phyloP scores from a whole-genome alignment of 2,113 vertebrate species.

The Nymphicus hollandicus region DNA sequence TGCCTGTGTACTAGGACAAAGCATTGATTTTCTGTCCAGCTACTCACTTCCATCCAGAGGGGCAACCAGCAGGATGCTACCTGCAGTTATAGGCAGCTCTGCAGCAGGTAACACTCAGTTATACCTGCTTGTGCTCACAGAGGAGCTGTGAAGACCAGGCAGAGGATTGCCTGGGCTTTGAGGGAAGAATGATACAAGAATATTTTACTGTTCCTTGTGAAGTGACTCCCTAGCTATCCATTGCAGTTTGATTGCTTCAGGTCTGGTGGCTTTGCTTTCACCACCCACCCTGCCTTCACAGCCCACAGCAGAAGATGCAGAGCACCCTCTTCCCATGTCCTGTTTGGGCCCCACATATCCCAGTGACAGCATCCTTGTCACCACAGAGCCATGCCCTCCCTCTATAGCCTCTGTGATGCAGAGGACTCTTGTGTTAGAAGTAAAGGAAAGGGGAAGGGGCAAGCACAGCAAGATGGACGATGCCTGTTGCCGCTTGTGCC shows the following conservation, averaged over 20 bases:
- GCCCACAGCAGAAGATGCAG: background rate
- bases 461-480: fast-evolving
- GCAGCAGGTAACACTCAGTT: background rate
- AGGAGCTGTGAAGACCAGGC: background rate
- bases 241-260: background rate
- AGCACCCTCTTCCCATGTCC: background rate
- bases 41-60: background rate
- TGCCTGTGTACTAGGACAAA: background rate
- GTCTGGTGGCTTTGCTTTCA: background rate
- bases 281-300: background rate
- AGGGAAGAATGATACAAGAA: background rate
- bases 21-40: constrained; percentile 18
- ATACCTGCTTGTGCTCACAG: background rate
- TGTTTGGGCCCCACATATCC: fast-evolving
- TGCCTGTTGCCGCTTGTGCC: background rate
- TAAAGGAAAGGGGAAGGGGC: background rate
- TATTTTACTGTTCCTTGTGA: background rate
- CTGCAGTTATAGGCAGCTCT: background rate
- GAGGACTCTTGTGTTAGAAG: background rate
- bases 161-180: background rate
- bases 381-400: fast-evolving
- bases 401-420: background rate
- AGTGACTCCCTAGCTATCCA: background rate
- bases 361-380: background rate
- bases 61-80: background rate